phyloP scores from a whole-genome alignment of 2,888 invertebrate species.

The Dyspetes luteomarginatus region DNA sequence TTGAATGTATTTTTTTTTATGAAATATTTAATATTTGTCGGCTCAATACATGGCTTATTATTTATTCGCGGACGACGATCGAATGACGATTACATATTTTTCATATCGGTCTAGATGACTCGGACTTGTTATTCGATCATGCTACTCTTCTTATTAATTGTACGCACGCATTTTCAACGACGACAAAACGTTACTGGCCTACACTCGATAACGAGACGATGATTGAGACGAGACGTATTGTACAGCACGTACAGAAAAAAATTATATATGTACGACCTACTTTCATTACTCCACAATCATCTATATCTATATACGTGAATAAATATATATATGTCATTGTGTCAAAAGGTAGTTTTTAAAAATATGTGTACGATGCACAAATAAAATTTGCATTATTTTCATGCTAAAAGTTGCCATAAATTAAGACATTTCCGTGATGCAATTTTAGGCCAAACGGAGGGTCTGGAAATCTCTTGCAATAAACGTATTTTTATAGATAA shows the following conservation, averaged over 20 bases:
- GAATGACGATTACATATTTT: no score
- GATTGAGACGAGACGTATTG: slow-evolving; percentile 15
- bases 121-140: slow-evolving; percentile 15
- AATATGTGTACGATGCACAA: background rate
- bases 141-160: slow-evolving; percentile 36
- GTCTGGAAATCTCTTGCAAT: slow-evolving; percentile 63
- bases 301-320: no score
- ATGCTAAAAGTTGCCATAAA: slow-evolving; percentile 24
- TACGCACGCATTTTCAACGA: slow-evolving; percentile 32
- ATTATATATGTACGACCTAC: slow-evolving; percentile 46
- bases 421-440: slow-evolving; percentile 28
- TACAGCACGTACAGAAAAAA: background rate
- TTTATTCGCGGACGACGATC: no score
- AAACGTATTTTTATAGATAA: slow-evolving; percentile 73
- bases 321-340: no score
- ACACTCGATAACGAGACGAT: slow-evolving; percentile 26
- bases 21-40: no score
- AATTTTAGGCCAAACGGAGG: no score
- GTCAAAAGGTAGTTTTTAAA: no score
- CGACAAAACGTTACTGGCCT: slow-evolving; percentile 19
- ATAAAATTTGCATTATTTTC: slow-evolving; percentile 40
- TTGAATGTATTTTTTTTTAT: no score
- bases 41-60: no score
- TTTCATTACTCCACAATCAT: slow-evolving; percentile 23
- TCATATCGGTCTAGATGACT: slow-evolving; percentile 7